Conservation (phyloP, 2,113 vertebrate species). For the Xiphophorus maculatus region DNA sequence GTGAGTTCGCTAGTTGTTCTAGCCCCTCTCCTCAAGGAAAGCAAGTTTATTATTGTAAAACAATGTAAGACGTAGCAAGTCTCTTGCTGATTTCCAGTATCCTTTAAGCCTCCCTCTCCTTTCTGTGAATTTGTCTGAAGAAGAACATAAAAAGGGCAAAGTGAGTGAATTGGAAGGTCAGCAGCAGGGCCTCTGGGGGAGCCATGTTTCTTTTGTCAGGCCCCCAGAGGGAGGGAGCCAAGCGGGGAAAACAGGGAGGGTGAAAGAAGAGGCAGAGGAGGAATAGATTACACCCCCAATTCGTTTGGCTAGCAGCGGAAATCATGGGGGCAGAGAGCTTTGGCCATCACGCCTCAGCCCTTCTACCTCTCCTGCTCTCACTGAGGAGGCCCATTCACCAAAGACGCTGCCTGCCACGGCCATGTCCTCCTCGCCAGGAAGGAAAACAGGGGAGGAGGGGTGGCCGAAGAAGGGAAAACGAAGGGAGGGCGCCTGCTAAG, state of each 20-base stretch:
- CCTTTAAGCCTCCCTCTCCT: conserved; percentile 29
- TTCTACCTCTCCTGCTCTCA: conserved; percentile 73
- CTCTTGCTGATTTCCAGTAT: conserved; percentile 45
- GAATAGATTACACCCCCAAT: conserved; percentile 34
- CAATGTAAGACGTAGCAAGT: conserved; percentile 13
- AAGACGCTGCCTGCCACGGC: conserved; percentile 46
- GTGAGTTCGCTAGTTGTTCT: background rate
- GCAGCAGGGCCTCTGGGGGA: conserved; percentile 78
- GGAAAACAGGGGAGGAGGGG: conserved; percentile 69
- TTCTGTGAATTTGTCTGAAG: conserved; percentile 71
- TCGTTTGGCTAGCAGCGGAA: conserved; percentile 44
- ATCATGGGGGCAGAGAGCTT: conserved; percentile 53
- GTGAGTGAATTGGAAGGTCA: conserved; percentile 85
- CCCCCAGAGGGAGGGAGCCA: conserved; percentile 71
- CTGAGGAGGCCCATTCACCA: conserved; percentile 85
- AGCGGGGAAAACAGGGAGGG: conserved; percentile 28
- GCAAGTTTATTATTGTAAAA: conserved; percentile 33
- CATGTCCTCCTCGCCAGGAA: conserved; percentile 78
- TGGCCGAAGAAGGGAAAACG: conserved; percentile 21
- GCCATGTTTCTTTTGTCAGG: conserved; percentile 82
- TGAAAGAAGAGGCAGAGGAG: conserved; percentile 23
- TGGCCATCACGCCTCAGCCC: conserved; percentile 54
- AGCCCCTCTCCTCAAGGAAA: conserved; percentile 1
- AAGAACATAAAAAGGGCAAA: conserved; percentile 83
- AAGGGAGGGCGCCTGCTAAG: conserved; percentile 41